Percentiles rank a stretch among this genome's conserved stretches.
Evolutionary conservation across 2,888 invertebrate species (phyloP).

Genomic region (Cacoxenus indagator): DNA sequence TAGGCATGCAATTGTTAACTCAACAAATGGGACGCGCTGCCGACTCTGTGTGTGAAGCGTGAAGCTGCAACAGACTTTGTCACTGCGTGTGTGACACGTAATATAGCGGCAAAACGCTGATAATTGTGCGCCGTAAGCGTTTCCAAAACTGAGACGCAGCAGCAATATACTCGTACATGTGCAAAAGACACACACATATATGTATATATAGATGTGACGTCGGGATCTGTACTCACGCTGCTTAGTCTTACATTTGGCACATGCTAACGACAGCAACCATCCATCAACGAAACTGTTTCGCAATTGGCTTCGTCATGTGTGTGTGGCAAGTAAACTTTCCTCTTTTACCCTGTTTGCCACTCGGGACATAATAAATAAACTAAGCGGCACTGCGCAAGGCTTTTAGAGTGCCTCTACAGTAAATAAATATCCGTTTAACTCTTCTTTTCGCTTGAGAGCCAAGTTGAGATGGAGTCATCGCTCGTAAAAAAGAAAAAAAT

Average conservation of each 20-base stretch:
- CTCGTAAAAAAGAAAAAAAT: too few species aligned
- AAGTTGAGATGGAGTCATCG: slow-evolving; percentile 16
- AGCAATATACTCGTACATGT: background rate
- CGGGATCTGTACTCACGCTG: too few species aligned
- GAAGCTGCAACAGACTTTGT: background rate
- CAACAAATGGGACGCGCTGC: background rate
- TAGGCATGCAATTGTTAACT: slow-evolving; percentile 5
- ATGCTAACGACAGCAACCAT: slow-evolving; percentile 12
- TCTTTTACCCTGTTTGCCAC: slow-evolving; percentile 8
- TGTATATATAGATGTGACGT: background rate
- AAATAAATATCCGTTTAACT: slow-evolving; percentile 18
- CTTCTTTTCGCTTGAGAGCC: slow-evolving; percentile 10
- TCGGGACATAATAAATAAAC: slow-evolving; percentile 19
- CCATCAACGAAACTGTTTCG: slow-evolving; percentile 11
- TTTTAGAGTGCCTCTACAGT: background rate
- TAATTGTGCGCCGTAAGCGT: slow-evolving; percentile 10
- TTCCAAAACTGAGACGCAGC: slow-evolving; percentile 3
- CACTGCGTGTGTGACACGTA: background rate
- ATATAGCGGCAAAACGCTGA: background rate
- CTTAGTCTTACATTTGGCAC: background rate
- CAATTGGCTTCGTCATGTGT: slow-evolving; percentile 1
- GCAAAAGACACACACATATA: background rate
- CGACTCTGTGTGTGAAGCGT: background rate
- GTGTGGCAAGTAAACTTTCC: slow-evolving; percentile 10
- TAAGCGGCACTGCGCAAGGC: background rate